These are phyloP conservation scores for Morelia viridis DNA, from an alignment of 2,797 vertebrate species.

Conservation along the genomic window DNA sequence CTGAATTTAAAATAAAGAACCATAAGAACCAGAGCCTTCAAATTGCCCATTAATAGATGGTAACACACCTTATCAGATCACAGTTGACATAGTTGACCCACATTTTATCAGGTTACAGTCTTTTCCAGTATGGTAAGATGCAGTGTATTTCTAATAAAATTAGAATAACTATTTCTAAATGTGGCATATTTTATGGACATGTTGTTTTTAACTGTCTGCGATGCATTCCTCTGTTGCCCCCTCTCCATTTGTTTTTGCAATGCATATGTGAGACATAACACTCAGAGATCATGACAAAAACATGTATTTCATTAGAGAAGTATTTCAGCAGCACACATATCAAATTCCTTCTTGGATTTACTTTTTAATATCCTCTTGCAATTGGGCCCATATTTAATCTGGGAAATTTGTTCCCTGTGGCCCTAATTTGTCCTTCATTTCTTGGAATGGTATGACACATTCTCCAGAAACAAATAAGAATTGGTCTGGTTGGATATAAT, in stretches of 20 bases:
- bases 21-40: neutral
- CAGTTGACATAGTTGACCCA: neutral
- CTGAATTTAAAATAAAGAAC: neutral
- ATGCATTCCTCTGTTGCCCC: neutral
- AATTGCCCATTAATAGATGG: neutral
- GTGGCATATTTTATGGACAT: neutral
- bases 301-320: conserved; percentile 5
- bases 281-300: conserved; percentile 27
- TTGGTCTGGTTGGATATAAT: neutral
- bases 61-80: neutral
- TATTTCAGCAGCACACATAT: neutral
- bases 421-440: neutral
- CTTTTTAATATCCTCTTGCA: neutral
- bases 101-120: neutral
- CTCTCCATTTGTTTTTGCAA: neutral
- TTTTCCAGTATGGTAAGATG: neutral
- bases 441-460: neutral
- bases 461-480: neutral
- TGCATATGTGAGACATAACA: neutral
- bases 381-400: neutral
- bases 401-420: neutral
- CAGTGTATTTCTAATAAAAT: neutral
- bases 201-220: neutral
- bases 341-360: neutral
- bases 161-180: neutral